Base-by-base conservation (phyloP, 2,113 vertebrate species). In the Myrmophylax atrothorax region DNA sequence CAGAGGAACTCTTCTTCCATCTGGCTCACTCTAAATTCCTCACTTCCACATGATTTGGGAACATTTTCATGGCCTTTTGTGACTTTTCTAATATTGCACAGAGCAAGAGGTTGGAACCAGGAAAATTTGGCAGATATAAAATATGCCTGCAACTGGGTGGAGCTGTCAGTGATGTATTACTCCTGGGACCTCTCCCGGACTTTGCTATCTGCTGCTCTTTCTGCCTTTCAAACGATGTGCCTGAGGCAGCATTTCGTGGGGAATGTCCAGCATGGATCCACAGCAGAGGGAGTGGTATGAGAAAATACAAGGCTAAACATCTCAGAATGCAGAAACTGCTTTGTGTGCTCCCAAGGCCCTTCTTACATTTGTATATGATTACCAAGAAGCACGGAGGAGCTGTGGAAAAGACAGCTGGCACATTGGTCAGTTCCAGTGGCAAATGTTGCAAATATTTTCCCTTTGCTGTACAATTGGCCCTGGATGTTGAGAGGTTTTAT, bases 1-100 rank as follows among this genome's bases (percentile, higher is more conserved):
- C 97, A 98, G 91, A 90, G 82, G 76, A 90, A 69, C 50, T 96
- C 96, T 97, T 97, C 84, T 95, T 94, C 96, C 95, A 79, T 87
- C 93, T 93, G 91, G 66, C 60, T 95, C 78, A 88, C 92, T 97
- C 91, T 55, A 96, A 97, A 97, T 94, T 97, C 97, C 66, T 97
- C 72, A 6, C 81, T 94, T 93, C 78, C 89, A 94, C 85, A 38
- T 96, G 83, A 96, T 53, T 80, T 84, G 96, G 90, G 96, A 97
- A 80, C 63, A 42, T 59, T 60, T 84, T 92, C 68, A 66, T 64
- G 68, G 86, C 88, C 18, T 35, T 69, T 81, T 68, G 50, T 59
- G 75, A 75, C 44, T 91, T 93, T 72, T 92, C 87, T 94, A 85
- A 85, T 50, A 76, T 33, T 91, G 70, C 77, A 59, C 89, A 92